Conservation (phyloP, 2,888 invertebrate genomes). For the Diogma glabrata region DNA sequence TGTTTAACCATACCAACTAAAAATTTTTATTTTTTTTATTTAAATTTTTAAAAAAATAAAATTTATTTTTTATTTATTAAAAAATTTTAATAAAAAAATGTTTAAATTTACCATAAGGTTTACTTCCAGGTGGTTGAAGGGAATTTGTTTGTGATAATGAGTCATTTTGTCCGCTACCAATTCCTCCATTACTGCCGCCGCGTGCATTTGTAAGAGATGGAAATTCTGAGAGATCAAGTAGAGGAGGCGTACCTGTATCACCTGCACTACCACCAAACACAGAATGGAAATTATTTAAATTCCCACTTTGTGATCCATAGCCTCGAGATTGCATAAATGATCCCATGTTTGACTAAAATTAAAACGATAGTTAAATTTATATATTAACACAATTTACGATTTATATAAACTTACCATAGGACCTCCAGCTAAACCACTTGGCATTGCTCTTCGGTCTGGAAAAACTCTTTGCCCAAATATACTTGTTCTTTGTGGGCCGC, state of each 20-base stretch:
- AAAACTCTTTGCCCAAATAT: constrained; percentile 73
- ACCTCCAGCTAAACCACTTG: constrained; percentile 33
- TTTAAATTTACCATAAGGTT: constrained; percentile 71
- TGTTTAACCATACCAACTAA: constrained; percentile 91
- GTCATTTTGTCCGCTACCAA: constrained; percentile 58
- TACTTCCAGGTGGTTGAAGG: constrained; percentile 80
- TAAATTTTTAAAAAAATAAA: too few species aligned
- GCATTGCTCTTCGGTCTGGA: constrained; percentile 60
- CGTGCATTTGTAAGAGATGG: constrained; percentile 77
- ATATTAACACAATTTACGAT: neutral
- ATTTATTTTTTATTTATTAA: too few species aligned
- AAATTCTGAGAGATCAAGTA: constrained; percentile 85
- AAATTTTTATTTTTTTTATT: constrained; percentile 21
- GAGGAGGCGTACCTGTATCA: constrained; percentile 69
- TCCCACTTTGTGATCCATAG: constrained; percentile 48
- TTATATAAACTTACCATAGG: constrained; percentile 29
- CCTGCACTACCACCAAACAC: constrained; percentile 68
- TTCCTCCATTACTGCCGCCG: constrained; percentile 33
- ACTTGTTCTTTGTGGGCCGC: constrained; percentile 45
- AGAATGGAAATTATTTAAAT: constrained; percentile 66
- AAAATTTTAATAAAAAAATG: too few species aligned
- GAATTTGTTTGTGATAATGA: constrained; percentile 68
- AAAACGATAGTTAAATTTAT: constrained; percentile 7
- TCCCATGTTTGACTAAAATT: constrained; percentile 47
- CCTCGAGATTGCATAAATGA: constrained; percentile 50